These are phyloP conservation scores for Thermophis baileyi DNA, from an alignment of 2,113 vertebrate species.

Conservation along the genomic window DNA sequence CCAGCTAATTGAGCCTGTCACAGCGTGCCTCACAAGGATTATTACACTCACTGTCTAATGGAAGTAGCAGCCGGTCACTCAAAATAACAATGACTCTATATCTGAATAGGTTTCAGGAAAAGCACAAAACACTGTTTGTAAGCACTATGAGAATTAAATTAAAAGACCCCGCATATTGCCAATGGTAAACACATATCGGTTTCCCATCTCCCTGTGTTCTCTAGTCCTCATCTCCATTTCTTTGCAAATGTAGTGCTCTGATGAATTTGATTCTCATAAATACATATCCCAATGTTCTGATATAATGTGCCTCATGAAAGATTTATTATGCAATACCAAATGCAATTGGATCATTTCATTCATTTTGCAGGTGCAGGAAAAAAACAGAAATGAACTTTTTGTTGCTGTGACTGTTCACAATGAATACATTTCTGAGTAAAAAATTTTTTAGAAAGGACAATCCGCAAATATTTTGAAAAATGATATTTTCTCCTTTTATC, in stretches of 20 bases:
- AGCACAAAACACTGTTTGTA: not conserved
- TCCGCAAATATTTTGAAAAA: not conserved
- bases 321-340: not conserved
- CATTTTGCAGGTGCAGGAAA: not conserved
- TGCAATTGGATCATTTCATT: not conserved
- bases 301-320: not conserved
- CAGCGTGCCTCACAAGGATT: not conserved
- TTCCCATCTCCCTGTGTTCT: not conserved
- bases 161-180: not conserved
- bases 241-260: not conserved
- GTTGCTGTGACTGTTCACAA: not conserved
- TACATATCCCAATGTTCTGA: not conserved
- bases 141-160: not conserved
- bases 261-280: not conserved
- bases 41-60: rapidly evolving
- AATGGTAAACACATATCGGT: not conserved
- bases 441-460: not conserved
- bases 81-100: not conserved
- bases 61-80: not conserved
- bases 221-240: not conserved
- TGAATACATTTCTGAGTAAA: not conserved
- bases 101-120: not conserved
- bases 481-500: not conserved
- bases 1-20: rapidly evolving
- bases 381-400: not conserved